Percentiles rank a stretch among this genome's conserved stretches.
Evolutionary conservation across 2,888 invertebrate species (phyloP).

Genomic region (Fissipunctia ypsillon): DNA sequence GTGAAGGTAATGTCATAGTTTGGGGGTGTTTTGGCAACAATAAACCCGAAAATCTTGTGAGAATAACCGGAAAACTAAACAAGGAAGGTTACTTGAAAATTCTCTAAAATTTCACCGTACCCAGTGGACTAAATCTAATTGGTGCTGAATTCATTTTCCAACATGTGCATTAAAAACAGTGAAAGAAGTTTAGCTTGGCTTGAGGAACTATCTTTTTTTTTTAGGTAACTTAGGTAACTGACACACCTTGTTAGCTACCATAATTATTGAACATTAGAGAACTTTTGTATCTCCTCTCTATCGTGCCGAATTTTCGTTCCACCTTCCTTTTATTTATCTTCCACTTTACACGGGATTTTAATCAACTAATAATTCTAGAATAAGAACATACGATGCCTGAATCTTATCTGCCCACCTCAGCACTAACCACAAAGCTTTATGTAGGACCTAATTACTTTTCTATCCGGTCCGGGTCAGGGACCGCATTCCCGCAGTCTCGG

Average conservation of each 20-base stretch:
- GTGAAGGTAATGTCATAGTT: too few relatives aligned
- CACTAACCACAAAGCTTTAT: constrained; percentile 51
- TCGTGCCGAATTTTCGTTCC: not conserved
- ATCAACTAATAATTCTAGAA: constrained; percentile 9
- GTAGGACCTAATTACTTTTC: constrained; percentile 73
- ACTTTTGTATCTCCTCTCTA: not conserved
- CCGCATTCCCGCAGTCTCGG: constrained; percentile 53
- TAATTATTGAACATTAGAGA: not conserved
- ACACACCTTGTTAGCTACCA: too few relatives aligned
- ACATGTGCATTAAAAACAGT: not conserved
- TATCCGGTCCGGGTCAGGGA: constrained; percentile 48
- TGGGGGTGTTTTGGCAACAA: too few relatives aligned
- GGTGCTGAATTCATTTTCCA: too few relatives aligned
- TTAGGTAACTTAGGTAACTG: not conserved
- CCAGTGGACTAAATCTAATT: too few relatives aligned
- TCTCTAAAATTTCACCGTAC: too few relatives aligned
- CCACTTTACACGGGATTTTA: constrained; percentile 19
- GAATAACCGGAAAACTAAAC: too few relatives aligned
- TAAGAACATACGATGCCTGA: constrained; percentile 5
- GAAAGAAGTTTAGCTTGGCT: not conserved
- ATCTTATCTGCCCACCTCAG: constrained; percentile 47
- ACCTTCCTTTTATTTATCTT: not conserved
- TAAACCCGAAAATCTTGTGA: too few relatives aligned
- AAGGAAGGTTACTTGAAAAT: too few relatives aligned
- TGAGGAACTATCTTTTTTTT: not conserved